A percentile compares a stretch with the other conserved stretches of the same genome.
These are phyloP conservation scores for Natator depressus DNA, from an alignment of 2,113 vertebrate species.

Conservation along the genomic window DNA sequence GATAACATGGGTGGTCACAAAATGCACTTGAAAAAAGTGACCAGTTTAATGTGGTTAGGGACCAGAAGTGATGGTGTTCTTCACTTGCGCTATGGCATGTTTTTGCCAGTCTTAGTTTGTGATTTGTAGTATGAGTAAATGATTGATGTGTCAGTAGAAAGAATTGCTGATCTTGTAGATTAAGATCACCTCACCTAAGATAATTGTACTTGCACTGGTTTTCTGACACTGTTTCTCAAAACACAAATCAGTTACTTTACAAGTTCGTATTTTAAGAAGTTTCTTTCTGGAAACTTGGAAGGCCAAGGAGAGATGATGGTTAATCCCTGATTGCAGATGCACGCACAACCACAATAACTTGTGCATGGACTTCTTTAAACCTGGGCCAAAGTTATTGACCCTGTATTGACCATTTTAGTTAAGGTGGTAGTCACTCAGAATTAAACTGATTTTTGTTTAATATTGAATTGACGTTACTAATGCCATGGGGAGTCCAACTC, in stretches of 20 bases:
- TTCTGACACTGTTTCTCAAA: neutral
- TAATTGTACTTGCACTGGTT: neutral
- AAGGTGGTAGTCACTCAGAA: neutral
- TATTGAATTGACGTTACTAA: neutral
- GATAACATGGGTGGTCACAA: neutral
- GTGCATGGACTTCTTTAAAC: neutral
- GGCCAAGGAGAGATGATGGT: neutral
- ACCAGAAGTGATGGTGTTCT: neutral
- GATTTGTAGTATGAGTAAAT: neutral
- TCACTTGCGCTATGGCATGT: neutral
- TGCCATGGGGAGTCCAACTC: neutral
- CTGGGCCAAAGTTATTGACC: neutral
- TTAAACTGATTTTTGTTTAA: neutral
- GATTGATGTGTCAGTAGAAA: neutral
- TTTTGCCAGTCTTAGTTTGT: neutral
- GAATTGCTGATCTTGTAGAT: neutral
- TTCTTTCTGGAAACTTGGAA: neutral
- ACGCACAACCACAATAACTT: neutral
- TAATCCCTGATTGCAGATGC: neutral
- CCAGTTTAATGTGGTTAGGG: neutral
- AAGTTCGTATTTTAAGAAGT: neutral
- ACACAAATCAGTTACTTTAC: neutral
- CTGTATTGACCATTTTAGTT: neutral
- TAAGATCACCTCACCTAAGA: neutral
- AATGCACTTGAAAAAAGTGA: neutral